phyloP scores from a whole-genome alignment of 2,888 invertebrate genomes.

The Agonum fuliginosum region DNA sequence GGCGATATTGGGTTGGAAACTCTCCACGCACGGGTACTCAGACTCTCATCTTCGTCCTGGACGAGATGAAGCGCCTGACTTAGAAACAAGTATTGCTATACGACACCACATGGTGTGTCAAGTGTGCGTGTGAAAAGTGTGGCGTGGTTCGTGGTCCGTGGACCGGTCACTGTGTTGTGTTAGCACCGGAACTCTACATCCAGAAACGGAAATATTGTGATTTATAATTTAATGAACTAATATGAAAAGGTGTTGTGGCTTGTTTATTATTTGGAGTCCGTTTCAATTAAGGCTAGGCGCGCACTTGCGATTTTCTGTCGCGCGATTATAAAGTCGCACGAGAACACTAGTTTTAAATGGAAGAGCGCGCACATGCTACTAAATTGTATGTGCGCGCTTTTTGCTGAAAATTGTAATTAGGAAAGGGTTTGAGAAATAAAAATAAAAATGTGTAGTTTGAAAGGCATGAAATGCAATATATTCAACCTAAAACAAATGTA shows the following conservation, averaged over 20 bases:
- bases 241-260: neutral
- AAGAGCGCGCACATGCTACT: no score
- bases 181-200: neutral
- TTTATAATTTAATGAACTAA: neutral
- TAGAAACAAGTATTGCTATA: slow-evolving; percentile 12
- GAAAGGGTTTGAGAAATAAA: no score
- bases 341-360: no score
- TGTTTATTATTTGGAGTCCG: neutral
- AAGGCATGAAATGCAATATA: no score
- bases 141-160: neutral
- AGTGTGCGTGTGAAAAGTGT: neutral
- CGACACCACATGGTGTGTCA: neutral
- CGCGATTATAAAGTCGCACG: no score
- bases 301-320: no score
- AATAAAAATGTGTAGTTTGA: no score
- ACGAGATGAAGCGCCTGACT: slow-evolving; percentile 8
- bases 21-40: neutral
- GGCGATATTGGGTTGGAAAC: slow-evolving; percentile 18
- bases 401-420: no score
- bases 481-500: no score
- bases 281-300: neutral
- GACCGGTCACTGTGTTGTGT: neutral
- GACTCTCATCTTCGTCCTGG: neutral
- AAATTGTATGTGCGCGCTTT: no score
- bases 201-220: neutral